Percentiles rank a stretch among this genome's conserved stretches.
Conservation (phyloP, 2,888 invertebrate species). For the Ypsolopha sequella region DNA sequence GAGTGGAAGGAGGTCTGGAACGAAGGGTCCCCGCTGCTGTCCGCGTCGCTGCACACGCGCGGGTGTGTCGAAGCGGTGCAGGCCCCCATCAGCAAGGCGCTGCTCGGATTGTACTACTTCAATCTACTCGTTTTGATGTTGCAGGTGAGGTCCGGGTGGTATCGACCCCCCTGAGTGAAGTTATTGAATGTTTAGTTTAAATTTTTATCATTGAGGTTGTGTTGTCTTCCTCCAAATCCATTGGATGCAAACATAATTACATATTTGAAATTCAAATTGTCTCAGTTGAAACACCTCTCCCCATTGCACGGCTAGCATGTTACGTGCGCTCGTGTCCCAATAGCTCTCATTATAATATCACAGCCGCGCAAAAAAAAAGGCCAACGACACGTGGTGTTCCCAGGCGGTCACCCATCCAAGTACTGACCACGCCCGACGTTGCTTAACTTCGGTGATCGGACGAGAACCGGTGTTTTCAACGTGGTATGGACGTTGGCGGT, state of each 20-base stretch:
- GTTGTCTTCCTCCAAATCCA: too few relatives aligned
- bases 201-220: too few relatives aligned
- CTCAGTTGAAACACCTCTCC: too few relatives aligned
- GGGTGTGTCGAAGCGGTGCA: conserved; percentile 53
- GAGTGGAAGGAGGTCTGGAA: conserved; percentile 33
- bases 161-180: too few relatives aligned
- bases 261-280: too few relatives aligned
- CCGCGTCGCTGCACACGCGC: conserved; percentile 46
- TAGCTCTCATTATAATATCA: too few relatives aligned
- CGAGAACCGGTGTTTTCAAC: conserved; percentile 26
- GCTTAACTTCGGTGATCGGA: conserved; percentile 16
- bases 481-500: conserved; percentile 40
- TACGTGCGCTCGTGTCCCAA: too few relatives aligned
- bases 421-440: conserved; percentile 15
- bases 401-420: conserved; percentile 31
- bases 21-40: conserved; percentile 25
- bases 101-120: conserved; percentile 37
- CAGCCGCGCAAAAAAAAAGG: too few relatives aligned
- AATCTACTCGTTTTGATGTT: conserved; percentile 37
- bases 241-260: too few relatives aligned
- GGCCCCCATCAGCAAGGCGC: conserved; percentile 37
- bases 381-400: conserved; percentile 32
- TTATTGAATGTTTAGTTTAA: too few relatives aligned
- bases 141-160: conserved; percentile 26
- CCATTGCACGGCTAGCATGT: too few relatives aligned